Base-by-base conservation (phyloP, 1,140 invertebrate genomes). In the Lordiphosa collinella region DNA sequence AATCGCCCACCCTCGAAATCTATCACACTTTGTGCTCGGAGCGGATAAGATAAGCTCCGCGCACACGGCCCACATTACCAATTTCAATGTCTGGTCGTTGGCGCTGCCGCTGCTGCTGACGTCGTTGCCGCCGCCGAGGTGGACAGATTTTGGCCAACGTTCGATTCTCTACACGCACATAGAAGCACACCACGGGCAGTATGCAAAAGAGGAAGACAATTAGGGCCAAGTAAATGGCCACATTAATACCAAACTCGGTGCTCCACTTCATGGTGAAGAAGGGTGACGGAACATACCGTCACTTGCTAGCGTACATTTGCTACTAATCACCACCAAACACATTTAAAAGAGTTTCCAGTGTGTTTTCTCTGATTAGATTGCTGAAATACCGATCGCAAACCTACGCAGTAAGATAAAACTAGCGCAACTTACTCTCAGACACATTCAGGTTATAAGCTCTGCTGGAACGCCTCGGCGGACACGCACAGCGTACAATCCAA, bases 21-120 rank as follows among this genome's bases (percentile, higher is more conserved):
- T 32, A 8, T 29, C 22, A 47, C 4, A 8, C 16, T 11, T 12
- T 43, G 5, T 6, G 18, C 12, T 43, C 18, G n/a, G 22, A 18
- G 25, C 18, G 43, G 75, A 80, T 80, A 76, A 80, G 76, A 80
- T 80, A 82, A 64, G 46, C 34, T 50, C 7, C 13, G 31, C n/a
- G 35, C 46, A 53, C 29, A 36, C 25, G 79, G 79, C 78, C 85
- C 78, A 84, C 78, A 79, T 73, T 84, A 85, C 78, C 58, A 78
- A 56, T 71, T 75, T 49, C 71, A 31, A 58, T 69, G 25, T 49
- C 43, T 56, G 68, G 36, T 43, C 31, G 56, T 11, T 57, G 43
- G 11, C 41, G 37, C 10, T 47, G 25, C 13, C 13, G 59, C 13
- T 41, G 38, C 22, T 51, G 49, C 25, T 25, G 32, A 16, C 32